Base-by-base conservation (phyloP, 2,797 vertebrate genomes). In the Pelobates cultripes region DNA sequence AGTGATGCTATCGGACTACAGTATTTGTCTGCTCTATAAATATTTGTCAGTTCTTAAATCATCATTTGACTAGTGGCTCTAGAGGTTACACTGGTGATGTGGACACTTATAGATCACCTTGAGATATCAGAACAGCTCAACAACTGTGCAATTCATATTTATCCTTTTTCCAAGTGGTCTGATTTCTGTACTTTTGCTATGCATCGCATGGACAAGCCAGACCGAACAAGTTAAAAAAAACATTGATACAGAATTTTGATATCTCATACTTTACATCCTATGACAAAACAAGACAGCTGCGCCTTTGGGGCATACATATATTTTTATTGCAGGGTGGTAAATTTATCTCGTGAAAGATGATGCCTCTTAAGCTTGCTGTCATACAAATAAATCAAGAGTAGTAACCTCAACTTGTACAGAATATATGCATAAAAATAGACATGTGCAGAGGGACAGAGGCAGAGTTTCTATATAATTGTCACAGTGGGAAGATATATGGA, bases 311-410 rank as follows among this genome's bases (percentile, higher is more conserved):
- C 51, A 73, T 60, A 47, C 77, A 83, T 83, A 74, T 74, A 83
- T 79, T 66, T 78, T 68, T 63, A 69, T 69, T 53, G 55, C n/a
- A 70, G 43, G 70, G n/a, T 61, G 70, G 43, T 45, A 69, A 61
- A 83, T 83, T 78, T 78, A 73, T 78, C 76, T 78, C 63, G 7
- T 42, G 81, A 83, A 78, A 41, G 55, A 61, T 43, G 53, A 78
- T 67, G 57, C 44, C 40, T 72, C 74, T 77, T 72, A 53, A 55
- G 74, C 55, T 82, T 44, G 72, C n/a, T 17, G 75, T 68, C 44
- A 73, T 43, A 74, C 28, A 61, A 72, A 83, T 78, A 83, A 83
- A 83, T 83, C 81, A 83, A 73, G 3, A 68, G 28, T 61, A 67
- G 47, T 43, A 66, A 77, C 63, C 69, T 40, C 70, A 77, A 73